Evolutionary conservation across 64 coral and sea anemone genomes (phyloP).

Genomic region (Stichodactyla mertensii): DNA sequence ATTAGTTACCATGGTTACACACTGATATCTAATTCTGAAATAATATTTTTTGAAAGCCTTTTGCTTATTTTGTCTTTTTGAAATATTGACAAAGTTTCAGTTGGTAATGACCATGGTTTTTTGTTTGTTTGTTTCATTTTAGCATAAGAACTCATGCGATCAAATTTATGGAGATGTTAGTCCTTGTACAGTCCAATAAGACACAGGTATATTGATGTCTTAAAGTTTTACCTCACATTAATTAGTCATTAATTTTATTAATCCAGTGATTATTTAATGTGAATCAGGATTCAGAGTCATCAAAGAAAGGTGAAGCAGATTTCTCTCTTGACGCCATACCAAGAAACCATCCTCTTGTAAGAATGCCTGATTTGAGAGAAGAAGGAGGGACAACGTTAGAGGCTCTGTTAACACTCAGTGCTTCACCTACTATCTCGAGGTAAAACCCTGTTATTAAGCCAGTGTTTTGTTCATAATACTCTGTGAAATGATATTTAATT

Average conservation of each 20-base stretch:
- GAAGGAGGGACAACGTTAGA: constrained; percentile 92
- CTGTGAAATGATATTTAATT: too few relatives aligned
- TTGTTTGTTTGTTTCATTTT: constrained; percentile 3
- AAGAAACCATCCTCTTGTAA: constrained; percentile 79
- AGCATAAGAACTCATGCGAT: constrained; percentile 98
- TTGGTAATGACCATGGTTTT: not conserved
- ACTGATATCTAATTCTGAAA: too few relatives aligned
- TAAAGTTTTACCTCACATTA: too few relatives aligned
- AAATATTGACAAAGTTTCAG: too few relatives aligned
- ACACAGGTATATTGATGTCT: constrained; percentile 46
- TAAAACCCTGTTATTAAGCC: not conserved
- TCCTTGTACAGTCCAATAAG: constrained; percentile 90
- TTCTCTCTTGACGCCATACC: constrained; percentile 90
- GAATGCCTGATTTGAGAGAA: constrained; percentile 86
- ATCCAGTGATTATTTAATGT: not conserved
- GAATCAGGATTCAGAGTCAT: constrained; percentile 62
- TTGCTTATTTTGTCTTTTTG: too few relatives aligned
- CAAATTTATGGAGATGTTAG: constrained; percentile 99
- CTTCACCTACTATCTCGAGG: constrained; percentile 95
- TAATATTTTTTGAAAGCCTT: too few relatives aligned
- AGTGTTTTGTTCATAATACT: too few relatives aligned
- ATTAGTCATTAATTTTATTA: too few relatives aligned
- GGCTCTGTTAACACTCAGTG: constrained; percentile 86
- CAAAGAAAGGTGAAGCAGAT: constrained; percentile 85
- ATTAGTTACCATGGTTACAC: not conserved